These are phyloP conservation scores for Agriopis marginaria DNA, from an alignment of 2,888 invertebrate genomes.

Conservation along the genomic window DNA sequence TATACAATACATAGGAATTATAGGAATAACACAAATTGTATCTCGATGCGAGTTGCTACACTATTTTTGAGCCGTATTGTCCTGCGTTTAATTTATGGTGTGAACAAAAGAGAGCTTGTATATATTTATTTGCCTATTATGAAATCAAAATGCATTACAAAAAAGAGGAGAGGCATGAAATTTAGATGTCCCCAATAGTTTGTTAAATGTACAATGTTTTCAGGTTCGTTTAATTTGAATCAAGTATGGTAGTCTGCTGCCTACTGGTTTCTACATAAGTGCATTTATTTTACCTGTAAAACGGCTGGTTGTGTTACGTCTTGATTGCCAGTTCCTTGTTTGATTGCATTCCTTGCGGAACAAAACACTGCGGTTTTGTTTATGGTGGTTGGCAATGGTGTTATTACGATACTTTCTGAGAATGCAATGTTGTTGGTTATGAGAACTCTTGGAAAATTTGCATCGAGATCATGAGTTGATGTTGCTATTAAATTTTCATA, in stretches of 20 bases:
- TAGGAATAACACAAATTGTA: no score
- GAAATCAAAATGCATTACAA: no score
- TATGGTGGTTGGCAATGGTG: slow-evolving; percentile 26
- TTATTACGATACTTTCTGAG: slow-evolving; percentile 8
- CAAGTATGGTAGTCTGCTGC: slow-evolving; percentile 1
- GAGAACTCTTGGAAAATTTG: slow-evolving; percentile 5
- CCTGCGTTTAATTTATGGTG: no score
- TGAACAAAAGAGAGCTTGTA: no score
- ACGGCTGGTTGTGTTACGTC: slow-evolving; percentile 19
- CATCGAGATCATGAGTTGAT: neutral
- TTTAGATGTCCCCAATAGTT: no score
- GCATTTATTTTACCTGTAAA: slow-evolving; percentile 18
- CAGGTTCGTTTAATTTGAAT: neutral
- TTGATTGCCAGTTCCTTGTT: slow-evolving; percentile 36
- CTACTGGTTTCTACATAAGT: slow-evolving; percentile 15
- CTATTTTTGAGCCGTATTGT: no score
- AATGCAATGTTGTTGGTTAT: slow-evolving; percentile 13
- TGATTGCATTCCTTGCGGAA: slow-evolving; percentile 42
- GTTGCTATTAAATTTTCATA: neutral
- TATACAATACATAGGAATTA: no score
- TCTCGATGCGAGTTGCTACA: no score
- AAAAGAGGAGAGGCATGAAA: no score
- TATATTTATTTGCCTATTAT: no score
- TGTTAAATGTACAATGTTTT: no score
- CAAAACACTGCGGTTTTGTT: slow-evolving; percentile 38